Base-by-base conservation (phyloP, 2,888 invertebrate genomes). In the Oscheius myriophilus region DNA sequence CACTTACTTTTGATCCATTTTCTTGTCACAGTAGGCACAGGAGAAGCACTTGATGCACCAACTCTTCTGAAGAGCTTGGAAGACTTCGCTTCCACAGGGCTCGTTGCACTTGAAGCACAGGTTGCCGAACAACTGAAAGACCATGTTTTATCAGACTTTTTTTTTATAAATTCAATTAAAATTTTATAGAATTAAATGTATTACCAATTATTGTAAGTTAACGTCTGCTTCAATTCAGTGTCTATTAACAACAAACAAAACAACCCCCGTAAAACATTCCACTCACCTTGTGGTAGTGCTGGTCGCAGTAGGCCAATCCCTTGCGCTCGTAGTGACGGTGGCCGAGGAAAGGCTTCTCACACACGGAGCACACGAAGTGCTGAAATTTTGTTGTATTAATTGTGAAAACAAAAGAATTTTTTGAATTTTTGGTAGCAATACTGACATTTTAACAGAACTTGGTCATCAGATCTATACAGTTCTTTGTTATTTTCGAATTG, bases 21-120 rank as follows among this genome's bases (percentile, higher is more conserved):
- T 93, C 84, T 92, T 92, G 89, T 99, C 97, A 89, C 98, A 98
- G 76, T 96, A 91, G 3, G 95, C 92, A 88, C 98, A 98, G 61
- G 96, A 93, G 88, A 99, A 99, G 89, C 98, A 98, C 87, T 96
- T 93, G 63, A 95, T 94, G 88, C 97, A 98, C 97, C 97, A 99
- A 53, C 96, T 95, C 89, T 98, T 98, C 89, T 97, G 96, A 87
- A 97, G 89, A 46, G 97, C 96, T 75, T 95, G 95, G 76, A 98
- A 97, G 16, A 85, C 85, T 90, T 98, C 96, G 55, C 96, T 96
- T 69, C 92, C 92, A 84, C 98, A 96, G 70, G 97, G 96, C 90
- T 95, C 95, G 89, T 97, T 96, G 90, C 98, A 99, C 39, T 96
- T 94, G 87, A 95, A 96, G 89, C 98, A 99, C 71, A 98, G 91